These are phyloP conservation scores for Teleogryllus occipitalis DNA, from an alignment of 1,140 invertebrate species.

Conservation along the genomic window DNA sequence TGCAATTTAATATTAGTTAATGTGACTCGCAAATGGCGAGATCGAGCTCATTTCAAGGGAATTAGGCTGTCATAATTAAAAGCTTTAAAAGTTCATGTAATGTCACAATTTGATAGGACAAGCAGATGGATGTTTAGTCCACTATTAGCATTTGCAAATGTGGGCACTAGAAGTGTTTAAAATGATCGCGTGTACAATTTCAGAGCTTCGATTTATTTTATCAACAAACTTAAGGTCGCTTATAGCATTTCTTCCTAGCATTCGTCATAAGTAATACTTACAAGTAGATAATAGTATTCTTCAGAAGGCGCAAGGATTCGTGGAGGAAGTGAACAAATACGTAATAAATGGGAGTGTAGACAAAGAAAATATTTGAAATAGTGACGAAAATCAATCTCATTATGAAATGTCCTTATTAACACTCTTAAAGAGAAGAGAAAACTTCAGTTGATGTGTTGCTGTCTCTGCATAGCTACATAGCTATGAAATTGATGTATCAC, in stretches of 20 bases:
- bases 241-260: slow-evolving; percentile 7
- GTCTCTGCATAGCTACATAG: not conserved
- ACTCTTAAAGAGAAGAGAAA: not conserved
- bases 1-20: too few species aligned
- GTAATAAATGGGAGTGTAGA: not conserved
- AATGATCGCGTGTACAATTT: not conserved
- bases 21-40: too few species aligned
- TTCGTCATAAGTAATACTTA: slow-evolving; percentile 17
- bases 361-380: slow-evolving; percentile 3
- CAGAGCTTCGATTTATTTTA: not conserved
- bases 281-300: slow-evolving; percentile 7
- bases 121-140: not conserved
- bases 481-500: not conserved
- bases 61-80: too few species aligned
- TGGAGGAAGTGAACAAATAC: not conserved
- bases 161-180: slow-evolving; percentile 10
- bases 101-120: not conserved
- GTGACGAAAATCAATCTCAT: slow-evolving; percentile 1
- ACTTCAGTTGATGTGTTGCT: not conserved
- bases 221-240: not conserved
- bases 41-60: too few species aligned
- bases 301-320: slow-evolving; percentile 12
- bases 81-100: not conserved
- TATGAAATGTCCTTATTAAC: not conserved
- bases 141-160: slow-evolving; percentile 15